Conservation (phyloP, 2,888 invertebrate genomes). For the Entomobrya multifasciata region DNA sequence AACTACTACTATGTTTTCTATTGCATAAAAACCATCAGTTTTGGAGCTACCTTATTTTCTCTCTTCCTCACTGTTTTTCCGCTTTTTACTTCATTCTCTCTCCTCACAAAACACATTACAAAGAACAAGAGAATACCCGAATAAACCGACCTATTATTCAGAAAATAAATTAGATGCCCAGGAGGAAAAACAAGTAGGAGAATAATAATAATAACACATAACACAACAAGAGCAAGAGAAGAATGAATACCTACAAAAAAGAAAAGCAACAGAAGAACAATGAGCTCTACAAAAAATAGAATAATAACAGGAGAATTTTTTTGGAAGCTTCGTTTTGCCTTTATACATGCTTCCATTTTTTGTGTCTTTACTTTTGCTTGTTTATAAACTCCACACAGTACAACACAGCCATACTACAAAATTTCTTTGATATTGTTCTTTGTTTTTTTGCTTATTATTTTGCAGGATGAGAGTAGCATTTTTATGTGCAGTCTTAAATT, state of each 20-base stretch:
- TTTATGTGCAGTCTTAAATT: slow-evolving; percentile 44
- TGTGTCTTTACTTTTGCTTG: not conserved
- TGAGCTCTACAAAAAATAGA: slow-evolving; percentile 26
- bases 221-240: no score
- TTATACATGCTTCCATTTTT: not conserved
- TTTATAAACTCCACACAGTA: no score
- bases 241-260: slow-evolving; percentile 3
- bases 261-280: slow-evolving; percentile 36
- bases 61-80: slow-evolving; percentile 13
- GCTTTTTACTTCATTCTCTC: slow-evolving; percentile 15
- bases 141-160: slow-evolving; percentile 58
- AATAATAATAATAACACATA: not conserved
- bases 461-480: slow-evolving; percentile 16
- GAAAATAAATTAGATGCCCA: slow-evolving; percentile 69
- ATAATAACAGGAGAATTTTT: slow-evolving; percentile 26
- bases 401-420: no score
- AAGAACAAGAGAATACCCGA: slow-evolving; percentile 45
- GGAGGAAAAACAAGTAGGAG: slow-evolving; percentile 61
- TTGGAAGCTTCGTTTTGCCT: slow-evolving; percentile 22
- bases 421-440: no score
- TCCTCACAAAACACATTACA: slow-evolving; percentile 12
- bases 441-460: no score
- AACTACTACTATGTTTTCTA: no score
- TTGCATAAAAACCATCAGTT: not conserved
- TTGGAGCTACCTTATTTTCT: slow-evolving; percentile 27